A percentile compares a stretch with the other conserved stretches of the same genome.
Conservation (phyloP, 2,797 vertebrate species). For the Halcyon chelicuti region DNA sequence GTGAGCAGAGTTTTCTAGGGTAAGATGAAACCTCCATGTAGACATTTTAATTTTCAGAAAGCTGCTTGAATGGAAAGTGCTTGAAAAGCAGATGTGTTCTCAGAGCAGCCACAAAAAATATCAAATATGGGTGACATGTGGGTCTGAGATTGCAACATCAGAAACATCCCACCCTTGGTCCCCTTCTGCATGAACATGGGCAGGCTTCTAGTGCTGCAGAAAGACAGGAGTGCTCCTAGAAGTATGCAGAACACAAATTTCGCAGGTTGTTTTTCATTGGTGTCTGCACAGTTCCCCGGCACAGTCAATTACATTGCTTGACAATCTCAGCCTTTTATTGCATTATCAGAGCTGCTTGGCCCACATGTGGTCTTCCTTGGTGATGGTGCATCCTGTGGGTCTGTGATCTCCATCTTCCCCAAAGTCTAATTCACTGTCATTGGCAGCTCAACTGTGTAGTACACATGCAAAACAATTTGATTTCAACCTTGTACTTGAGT, state of each 20-base stretch:
- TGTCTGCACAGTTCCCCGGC: background rate
- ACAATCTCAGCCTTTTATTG: background rate
- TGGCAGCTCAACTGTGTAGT: background rate
- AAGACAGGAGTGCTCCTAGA: background rate
- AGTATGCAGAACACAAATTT: background rate
- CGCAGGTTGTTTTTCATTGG: background rate
- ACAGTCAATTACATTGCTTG: background rate
- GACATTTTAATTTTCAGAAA: constrained; percentile 12
- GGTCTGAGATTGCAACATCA: background rate
- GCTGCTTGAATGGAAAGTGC: background rate
- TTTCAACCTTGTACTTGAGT: background rate
- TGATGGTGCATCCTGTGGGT: background rate
- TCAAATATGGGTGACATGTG: background rate
- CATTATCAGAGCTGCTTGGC: background rate
- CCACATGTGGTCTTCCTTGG: background rate
- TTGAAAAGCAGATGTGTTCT: background rate
- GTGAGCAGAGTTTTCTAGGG: background rate
- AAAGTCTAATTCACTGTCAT: background rate
- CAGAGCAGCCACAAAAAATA: background rate
- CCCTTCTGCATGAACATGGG: background rate
- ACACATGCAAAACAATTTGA: background rate
- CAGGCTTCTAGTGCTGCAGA: background rate
- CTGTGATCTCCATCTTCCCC: background rate
- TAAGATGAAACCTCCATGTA: background rate
- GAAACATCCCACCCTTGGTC: background rate